A percentile compares a stretch with the other conserved stretches of the same genome.
phyloP scores from a whole-genome alignment of 2,797 vertebrate genomes.

The Phataginus tetradactyla region DNA sequence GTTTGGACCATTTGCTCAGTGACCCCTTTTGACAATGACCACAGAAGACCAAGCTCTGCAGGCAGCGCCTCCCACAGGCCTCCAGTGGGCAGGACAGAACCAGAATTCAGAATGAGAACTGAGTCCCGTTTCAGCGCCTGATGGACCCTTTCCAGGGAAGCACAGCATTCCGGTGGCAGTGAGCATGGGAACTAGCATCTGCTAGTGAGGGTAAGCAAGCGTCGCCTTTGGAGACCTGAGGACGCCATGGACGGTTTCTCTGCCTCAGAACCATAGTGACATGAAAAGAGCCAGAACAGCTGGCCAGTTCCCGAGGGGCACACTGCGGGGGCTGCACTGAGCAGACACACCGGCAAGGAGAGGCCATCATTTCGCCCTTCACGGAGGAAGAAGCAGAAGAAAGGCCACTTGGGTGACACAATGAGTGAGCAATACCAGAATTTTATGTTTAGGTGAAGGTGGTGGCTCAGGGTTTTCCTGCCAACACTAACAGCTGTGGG shows the following conservation, averaged over 20 bases:
- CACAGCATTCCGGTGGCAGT: accelerated
- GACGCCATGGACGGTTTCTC: no score
- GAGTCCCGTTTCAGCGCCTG: accelerated
- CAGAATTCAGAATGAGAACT: not conserved
- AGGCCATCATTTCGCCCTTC: not conserved
- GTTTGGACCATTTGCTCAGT: accelerated
- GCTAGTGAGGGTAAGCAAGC: no score
- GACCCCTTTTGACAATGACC: not conserved
- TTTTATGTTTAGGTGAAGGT: not conserved
- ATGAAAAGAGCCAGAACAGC: not conserved
- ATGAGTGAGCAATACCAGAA: not conserved
- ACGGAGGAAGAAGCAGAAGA: accelerated
- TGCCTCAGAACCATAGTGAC: no score
- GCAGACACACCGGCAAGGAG: not conserved
- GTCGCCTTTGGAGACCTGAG: not conserved
- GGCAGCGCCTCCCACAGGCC: not conserved
- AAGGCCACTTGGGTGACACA: accelerated
- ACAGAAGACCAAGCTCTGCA: not conserved
- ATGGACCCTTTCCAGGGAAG: not conserved
- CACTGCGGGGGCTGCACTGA: not conserved
- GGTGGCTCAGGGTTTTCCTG: accelerated
- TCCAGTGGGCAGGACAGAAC: no score
- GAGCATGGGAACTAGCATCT: accelerated
- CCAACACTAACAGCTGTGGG: accelerated
- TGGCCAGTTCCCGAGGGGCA: not conserved